A percentile compares a stretch with the other conserved stretches of the same genome.
These are phyloP conservation scores for Parus major DNA, from an alignment of 2,113 vertebrate species.

Conservation along the genomic window DNA sequence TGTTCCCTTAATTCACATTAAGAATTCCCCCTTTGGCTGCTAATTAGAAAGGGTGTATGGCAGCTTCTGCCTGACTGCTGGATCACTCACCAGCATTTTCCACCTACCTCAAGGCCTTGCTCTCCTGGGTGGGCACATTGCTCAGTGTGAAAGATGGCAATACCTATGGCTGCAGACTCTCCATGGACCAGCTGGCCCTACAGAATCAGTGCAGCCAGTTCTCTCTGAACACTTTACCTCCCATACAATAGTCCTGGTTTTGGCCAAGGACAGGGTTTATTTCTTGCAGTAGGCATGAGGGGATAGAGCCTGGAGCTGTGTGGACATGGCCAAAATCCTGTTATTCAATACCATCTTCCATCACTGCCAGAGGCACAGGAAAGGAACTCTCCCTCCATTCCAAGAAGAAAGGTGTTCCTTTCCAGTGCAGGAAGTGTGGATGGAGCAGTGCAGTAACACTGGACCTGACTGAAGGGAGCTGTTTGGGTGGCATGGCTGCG, in stretches of 20 bases:
- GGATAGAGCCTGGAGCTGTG: neutral
- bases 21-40: neutral
- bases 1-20: neutral
- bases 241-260: neutral
- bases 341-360: rapidly evolving
- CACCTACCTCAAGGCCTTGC: neutral
- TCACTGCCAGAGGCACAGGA: neutral
- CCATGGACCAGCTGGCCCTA: neutral
- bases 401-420: neutral
- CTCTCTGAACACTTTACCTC: neutral
- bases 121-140: neutral
- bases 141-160: neutral
- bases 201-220: neutral
- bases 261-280: neutral
- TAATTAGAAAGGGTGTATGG: neutral
- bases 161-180: neutral
- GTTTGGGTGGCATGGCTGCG: neutral
- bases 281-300: neutral
- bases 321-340: neutral
- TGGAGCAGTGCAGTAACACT: neutral
- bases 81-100: neutral
- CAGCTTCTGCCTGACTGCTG: neutral
- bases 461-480: neutral
- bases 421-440: rapidly evolving
- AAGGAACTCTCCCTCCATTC: neutral